These are phyloP conservation scores for Hartigia nigra DNA, from an alignment of 2,888 invertebrate genomes.

Conservation along the genomic window DNA sequence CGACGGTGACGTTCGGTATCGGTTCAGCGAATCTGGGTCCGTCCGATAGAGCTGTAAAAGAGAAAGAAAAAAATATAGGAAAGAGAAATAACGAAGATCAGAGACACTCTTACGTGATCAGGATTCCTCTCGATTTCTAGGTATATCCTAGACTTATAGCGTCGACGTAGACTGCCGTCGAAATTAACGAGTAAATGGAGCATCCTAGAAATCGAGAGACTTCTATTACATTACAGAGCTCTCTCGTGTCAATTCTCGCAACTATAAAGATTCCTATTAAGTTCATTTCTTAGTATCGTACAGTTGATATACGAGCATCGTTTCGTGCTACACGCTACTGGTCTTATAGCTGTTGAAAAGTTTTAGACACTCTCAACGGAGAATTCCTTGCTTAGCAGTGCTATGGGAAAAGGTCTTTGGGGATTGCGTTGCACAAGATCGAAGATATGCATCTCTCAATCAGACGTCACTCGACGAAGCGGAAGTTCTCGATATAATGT, in stretches of 20 bases:
- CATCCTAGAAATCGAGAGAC: background rate
- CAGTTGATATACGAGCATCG: background rate
- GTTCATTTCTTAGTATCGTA: background rate
- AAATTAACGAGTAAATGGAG: background rate
- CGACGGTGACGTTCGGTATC: conserved; percentile 92
- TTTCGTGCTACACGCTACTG: background rate
- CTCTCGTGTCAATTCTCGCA: background rate
- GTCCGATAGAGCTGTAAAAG: conserved; percentile 81
- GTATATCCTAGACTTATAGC: background rate
- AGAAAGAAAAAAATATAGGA: conserved; percentile 26
- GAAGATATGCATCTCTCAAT: background rate
- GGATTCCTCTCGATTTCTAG: background rate
- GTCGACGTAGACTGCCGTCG: background rate
- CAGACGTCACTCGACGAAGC: conserved; percentile 1
- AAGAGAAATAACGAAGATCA: background rate
- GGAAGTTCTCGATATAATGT: conserved; percentile 11
- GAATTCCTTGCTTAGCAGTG: background rate
- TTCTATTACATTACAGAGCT: background rate
- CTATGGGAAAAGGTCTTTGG: background rate
- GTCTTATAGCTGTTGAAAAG: background rate
- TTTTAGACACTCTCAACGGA: background rate
- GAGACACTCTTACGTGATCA: background rate
- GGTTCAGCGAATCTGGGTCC: conserved; percentile 90
- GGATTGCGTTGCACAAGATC: background rate
- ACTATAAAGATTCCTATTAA: background rate